Conservation (phyloP, 2,888 invertebrate genomes). For the Polia nebulosa region DNA sequence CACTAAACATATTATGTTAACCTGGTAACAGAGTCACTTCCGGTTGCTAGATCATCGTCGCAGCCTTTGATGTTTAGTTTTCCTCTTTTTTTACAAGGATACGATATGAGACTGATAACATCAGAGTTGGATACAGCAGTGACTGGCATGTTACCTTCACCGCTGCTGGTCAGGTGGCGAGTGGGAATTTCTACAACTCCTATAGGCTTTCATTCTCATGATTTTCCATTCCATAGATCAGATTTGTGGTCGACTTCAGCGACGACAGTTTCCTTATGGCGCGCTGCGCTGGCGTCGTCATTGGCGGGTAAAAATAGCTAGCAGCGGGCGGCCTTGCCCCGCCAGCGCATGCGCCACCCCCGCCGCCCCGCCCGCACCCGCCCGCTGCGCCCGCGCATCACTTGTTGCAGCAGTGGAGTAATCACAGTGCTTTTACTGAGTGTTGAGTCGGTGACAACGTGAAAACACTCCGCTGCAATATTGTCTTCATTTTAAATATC, state of each 20-base stretch:
- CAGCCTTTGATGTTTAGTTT: slow-evolving; percentile 1
- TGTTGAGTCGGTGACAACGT: background rate
- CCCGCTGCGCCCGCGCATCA: slow-evolving; percentile 29
- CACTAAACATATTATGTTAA: slow-evolving; percentile 26
- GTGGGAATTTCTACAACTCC: background rate
- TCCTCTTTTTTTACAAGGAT: background rate
- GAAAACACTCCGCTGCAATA: background rate
- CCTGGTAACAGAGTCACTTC: slow-evolving; percentile 4
- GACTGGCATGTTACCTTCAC: background rate
- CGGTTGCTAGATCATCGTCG: background rate
- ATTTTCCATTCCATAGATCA: slow-evolving; percentile 7
- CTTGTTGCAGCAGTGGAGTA: slow-evolving; percentile 4
- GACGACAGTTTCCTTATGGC: slow-evolving; percentile 42
- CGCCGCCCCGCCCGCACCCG: slow-evolving; percentile 26
- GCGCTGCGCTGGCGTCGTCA: slow-evolving; percentile 57
- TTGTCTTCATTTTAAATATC: background rate
- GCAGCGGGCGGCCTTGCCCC: slow-evolving; percentile 58
- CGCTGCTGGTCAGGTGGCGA: background rate
- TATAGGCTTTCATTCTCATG: slow-evolving; percentile 10
- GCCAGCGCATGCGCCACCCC: slow-evolving; percentile 59
- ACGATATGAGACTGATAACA: too few relatives aligned
- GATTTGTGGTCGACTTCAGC: slow-evolving; percentile 24
- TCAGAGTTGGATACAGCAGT: background rate
- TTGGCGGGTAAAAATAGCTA: slow-evolving; percentile 71
- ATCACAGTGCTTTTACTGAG: background rate